A percentile compares a stretch with the other conserved stretches of the same genome.
These are phyloP conservation scores for Hypercompe scribonia DNA, from an alignment of 2,888 invertebrate genomes.

Conservation along the genomic window DNA sequence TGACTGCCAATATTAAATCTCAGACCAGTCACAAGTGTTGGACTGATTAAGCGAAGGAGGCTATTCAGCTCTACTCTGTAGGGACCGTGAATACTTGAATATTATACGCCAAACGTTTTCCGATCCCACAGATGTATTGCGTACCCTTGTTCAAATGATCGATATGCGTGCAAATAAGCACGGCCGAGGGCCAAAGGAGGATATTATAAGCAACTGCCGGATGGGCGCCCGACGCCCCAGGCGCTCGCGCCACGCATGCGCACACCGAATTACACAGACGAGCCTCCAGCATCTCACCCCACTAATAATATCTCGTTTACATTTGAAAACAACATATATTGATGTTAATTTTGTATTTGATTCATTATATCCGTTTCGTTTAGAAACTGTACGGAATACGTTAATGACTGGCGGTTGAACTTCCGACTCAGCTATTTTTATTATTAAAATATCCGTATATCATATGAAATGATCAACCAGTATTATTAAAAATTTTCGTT, in stretches of 20 bases:
- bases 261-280: slow-evolving; percentile 52
- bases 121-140: slow-evolving; percentile 43
- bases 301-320: slow-evolving; percentile 46
- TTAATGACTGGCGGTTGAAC: neutral
- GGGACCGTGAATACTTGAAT: slow-evolving; percentile 37
- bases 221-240: slow-evolving; percentile 36
- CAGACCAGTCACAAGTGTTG: slow-evolving; percentile 22
- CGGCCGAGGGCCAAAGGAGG: slow-evolving; percentile 37
- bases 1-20: neutral
- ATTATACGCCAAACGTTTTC: slow-evolving; percentile 41
- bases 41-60: slow-evolving; percentile 36
- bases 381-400: neutral
- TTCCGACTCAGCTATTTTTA: neutral
- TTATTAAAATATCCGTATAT: neutral
- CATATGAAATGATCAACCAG: neutral
- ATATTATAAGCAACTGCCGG: slow-evolving; percentile 35
- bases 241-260: slow-evolving; percentile 55
- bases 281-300: slow-evolving; percentile 29
- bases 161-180: slow-evolving; percentile 56
- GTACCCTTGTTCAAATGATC: slow-evolving; percentile 50
- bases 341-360: slow-evolving; percentile 40
- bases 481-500: neutral
- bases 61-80: slow-evolving; percentile 41
- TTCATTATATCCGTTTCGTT: slow-evolving; percentile 41
- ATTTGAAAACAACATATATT: slow-evolving; percentile 47